Evolutionary conservation across 2,113 vertebrate genomes (phyloP), one percentile per base, ranked within the genome.

Genomic region (Chroicocephalus ridibundus): DNA sequence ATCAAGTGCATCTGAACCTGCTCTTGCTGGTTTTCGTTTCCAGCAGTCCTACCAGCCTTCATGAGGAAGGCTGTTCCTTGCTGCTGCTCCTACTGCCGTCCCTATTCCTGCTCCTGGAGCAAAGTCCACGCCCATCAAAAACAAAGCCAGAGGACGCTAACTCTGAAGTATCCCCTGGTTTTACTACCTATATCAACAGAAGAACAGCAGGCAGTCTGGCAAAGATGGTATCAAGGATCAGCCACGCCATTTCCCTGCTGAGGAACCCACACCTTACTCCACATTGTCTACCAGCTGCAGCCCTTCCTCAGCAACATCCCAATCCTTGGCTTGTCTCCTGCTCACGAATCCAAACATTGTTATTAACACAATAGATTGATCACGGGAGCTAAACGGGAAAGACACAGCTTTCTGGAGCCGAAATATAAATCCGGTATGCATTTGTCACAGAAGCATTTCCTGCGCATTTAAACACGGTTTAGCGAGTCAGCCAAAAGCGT

Each of bases 391-490:
- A 72, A 46, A 15, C 1, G 5, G 78, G 88, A 71, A 38, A 87
- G 87, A 51, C n/a, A 36, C 4, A n/a, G 54, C 69, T 92, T 93
- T 82, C 80, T 88, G 80, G 64, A 78, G 78, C 79, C 60, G 82
- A 79, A 93, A 69, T 15, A 58, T 44, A 83, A 96, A 94, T 82
- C 83, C 91, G 34, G 72, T 6, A 25, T 3, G 15, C 3, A 55
- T 79, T 88, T 92, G 78, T 92, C 87, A 62, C 79, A 91, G 76
- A 66, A 70, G 58, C 79, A 68, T 85, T 96, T 96, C 92, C 92
- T 96, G 79, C 26, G 17, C 86, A 87, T 88, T 91, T 84, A 87
- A 88, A 75, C 58, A 27, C 49, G 85, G 76, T 55, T 90, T 65
- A 84, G 88, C 34, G 68, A 96, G 88, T 92, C 79, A 96, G 90